Evolutionary conservation across 2,888 invertebrate species (phyloP), one percentile per base, ranked within the genome.

Genomic region (Punctoribates punctum): DNA sequence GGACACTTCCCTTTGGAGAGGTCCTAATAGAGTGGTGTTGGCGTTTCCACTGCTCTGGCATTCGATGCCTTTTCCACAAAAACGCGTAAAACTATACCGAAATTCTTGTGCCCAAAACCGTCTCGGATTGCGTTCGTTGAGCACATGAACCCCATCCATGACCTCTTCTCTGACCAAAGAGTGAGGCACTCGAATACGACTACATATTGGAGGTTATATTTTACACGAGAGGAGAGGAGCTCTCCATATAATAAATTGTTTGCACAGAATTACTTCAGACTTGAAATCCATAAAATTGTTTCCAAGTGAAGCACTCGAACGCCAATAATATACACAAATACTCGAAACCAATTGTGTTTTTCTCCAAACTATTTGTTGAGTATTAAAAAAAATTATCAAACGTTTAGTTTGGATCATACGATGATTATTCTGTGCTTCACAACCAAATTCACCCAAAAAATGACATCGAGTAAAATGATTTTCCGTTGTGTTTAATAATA

Each of bases 101-200:
- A 20, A 29, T 65, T 34, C 25, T 9, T 34, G 23, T 34, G 34
- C 38, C 38, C 15, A 65, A 38, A 38, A 65, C 6, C 29, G 65
- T 65, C 65, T 65, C 65, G 9, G 29, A 38, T 65, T 65, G 34
- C 65, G 4, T 6, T 27, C 17, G 5, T n/a, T n/a, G 20, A 57
- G 57, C 57, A 57, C 57, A 57, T 65, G 65, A 65, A 65, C 65
- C 65, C 65, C 65, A 65, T 65, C 65, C 29, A 13, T 65, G 65
- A 65, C 65, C 65, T 65, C 65, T 65, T 17, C 54, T 48, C 48
- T 57, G 57, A 57, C 57, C 57, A 57, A 20, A 11, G 1, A 23
- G 3, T 54, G n/a, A 3, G 20, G 54, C n/a, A n/a, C n/a, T n/a
- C n/a, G n/a, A n/a, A n/a, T n/a, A n/a, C n/a, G 34, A 34, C 34